These are phyloP conservation scores for Silurus asotus DNA, from an alignment of 2,113 vertebrate species.

Conservation along the genomic window DNA sequence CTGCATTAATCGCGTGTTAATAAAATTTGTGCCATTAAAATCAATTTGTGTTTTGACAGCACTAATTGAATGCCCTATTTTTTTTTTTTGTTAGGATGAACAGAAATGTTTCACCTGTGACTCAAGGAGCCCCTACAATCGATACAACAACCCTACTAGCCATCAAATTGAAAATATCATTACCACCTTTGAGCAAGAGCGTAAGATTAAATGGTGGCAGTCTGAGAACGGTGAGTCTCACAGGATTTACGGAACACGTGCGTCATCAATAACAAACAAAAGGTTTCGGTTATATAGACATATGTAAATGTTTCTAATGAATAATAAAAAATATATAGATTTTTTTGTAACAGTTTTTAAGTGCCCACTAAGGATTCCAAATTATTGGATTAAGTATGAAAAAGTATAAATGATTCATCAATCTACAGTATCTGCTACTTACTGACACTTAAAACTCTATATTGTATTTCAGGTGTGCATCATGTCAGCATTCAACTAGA, in stretches of 20 bases:
- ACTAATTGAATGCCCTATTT: background rate
- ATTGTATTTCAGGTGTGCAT: conserved; percentile 76
- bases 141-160: conserved; percentile 73
- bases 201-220: conserved; percentile 87
- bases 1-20: too few species aligned
- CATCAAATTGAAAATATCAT: conserved; percentile 84
- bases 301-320: too few species aligned
- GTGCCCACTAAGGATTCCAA: background rate
- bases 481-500: conserved; percentile 84
- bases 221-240: conserved; percentile 81
- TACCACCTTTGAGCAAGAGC: conserved; percentile 74
- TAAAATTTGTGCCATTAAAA: too few species aligned
- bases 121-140: conserved; percentile 76
- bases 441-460: background rate
- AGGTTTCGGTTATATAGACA: too few species aligned
- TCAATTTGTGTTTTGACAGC: too few species aligned
- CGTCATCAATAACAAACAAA: background rate
- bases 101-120: conserved; percentile 88
- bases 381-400: background rate
- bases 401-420: background rate
- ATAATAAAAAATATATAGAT: too few species aligned
- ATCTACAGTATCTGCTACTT: background rate
- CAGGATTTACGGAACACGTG: background rate
- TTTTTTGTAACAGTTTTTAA: background rate
- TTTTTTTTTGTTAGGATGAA: conserved; percentile 75